Evolutionary conservation across 2,113 vertebrate species (phyloP), one percentile per base, ranked within the genome.

Genomic region (Cyrtonyx montezumae): DNA sequence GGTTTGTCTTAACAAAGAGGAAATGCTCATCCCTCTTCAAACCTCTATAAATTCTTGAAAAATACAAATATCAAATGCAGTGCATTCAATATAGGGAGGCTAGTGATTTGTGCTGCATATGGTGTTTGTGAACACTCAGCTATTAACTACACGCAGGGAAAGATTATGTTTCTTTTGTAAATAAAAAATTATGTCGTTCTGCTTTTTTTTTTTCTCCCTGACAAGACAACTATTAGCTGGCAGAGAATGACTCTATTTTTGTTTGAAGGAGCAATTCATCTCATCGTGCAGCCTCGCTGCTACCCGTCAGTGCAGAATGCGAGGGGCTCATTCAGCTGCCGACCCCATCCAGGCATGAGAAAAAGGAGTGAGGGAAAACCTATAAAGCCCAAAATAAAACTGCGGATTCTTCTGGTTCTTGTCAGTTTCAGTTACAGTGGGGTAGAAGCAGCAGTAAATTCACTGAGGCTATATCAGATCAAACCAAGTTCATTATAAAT

Each of bases 371-470:
- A 90, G 88, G 69, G 59, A 80, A 91, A 93, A 68, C 67, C 91
- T 88, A 76, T 92, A 81, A 91, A 96, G 84, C 80, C 83, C 92
- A 79, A 88, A 96, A 95, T 96, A 95, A 96, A 91, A 84, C 79
- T 84, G 34, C 0, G 0, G 79, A 78, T 93, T 94, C 93, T 78
- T 95, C 96, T 95, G 91, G 85, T 94, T 96, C 87, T 87, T 92
- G 90, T 95, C 95, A 95, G 93, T 74, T 95, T 94, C 85, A 92
- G 58, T 94, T 88, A 71, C 74, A 86, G 51, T 56, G 84, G 76
- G 88, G 51, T 43, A 95, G 90, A 83, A 91, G 85, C n/a, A 66
- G 93, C 91, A 76, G 85, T 96, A 96, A 96, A 95, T 96, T 95
- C 83, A 78, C 84, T 53, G 83, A 86, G 42, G 79, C 53, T 94